Evolutionary conservation across 2,888 invertebrate genomes (phyloP).

Genomic region (Hydraecia micacea): DNA sequence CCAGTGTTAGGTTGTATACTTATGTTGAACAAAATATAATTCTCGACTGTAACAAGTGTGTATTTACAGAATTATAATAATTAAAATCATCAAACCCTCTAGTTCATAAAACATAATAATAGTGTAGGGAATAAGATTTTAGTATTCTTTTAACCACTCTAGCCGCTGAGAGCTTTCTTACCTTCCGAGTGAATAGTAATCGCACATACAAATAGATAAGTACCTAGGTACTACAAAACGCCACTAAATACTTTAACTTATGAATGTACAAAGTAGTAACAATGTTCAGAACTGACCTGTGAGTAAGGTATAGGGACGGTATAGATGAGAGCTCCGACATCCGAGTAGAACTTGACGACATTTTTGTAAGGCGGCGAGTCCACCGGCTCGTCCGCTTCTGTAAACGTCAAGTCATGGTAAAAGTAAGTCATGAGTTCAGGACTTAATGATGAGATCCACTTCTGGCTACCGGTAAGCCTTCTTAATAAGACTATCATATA

Average conservation of each 20-base stretch:
- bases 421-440: neutral
- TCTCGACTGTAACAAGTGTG: too few species aligned
- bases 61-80: too few species aligned
- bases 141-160: neutral
- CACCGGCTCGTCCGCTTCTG: constrained; percentile 81
- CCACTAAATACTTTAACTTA: neutral
- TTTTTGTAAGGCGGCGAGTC: constrained; percentile 92
- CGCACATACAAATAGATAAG: neutral
- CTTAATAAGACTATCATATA: neutral
- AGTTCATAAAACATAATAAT: too few species aligned
- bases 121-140: too few species aligned
- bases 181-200: neutral
- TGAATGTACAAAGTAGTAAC: neutral
- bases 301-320: constrained; percentile 94
- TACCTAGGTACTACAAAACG: too few species aligned
- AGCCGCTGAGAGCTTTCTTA: neutral
- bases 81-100: too few species aligned
- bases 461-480: neutral
- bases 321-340: constrained; percentile 95
- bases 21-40: too few species aligned
- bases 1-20: too few species aligned
- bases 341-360: constrained; percentile 97
- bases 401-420: constrained; percentile 39
- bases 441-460: neutral
- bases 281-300: constrained; percentile 87